Conservation (phyloP, 2,113 vertebrate genomes). For the Periophthalmus modestus region DNA sequence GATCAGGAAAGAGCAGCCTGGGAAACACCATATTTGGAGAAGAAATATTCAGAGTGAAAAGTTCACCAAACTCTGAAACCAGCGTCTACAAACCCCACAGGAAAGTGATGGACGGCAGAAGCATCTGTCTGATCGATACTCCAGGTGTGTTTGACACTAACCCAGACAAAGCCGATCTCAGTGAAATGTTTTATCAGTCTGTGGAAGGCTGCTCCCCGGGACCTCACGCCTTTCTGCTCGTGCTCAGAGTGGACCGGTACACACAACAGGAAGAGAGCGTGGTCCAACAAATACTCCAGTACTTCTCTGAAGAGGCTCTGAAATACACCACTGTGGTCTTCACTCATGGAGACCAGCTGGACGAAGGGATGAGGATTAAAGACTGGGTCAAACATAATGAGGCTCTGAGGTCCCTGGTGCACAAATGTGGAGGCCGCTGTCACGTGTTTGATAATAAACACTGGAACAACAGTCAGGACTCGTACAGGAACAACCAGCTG, state of each 20-base stretch:
- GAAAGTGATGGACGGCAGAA: background rate
- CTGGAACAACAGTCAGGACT: background rate
- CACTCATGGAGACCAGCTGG: background rate
- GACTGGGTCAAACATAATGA: background rate
- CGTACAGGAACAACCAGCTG: background rate
- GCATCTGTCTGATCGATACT: background rate
- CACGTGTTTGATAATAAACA: slow-evolving; percentile 7
- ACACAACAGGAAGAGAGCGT: background rate
- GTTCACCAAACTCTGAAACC: background rate
- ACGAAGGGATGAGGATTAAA: background rate
- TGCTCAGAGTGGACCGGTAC: background rate
- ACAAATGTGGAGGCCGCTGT: slow-evolving; percentile 4
- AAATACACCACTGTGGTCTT: background rate
- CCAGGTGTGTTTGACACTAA: background rate
- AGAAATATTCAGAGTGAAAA: background rate
- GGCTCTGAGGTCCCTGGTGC: background rate
- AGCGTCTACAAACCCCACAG: background rate
- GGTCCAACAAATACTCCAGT: background rate
- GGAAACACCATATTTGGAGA: slow-evolving; percentile 6
- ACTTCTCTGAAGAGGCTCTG: background rate
- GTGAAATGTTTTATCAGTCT: background rate
- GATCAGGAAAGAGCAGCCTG: slow-evolving; percentile 4
- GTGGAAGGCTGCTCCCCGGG: background rate
- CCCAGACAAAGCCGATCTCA: background rate
- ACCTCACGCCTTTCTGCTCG: background rate